phyloP scores from a whole-genome alignment of 2,113 vertebrate genomes.

The Lamprotornis superbus region DNA sequence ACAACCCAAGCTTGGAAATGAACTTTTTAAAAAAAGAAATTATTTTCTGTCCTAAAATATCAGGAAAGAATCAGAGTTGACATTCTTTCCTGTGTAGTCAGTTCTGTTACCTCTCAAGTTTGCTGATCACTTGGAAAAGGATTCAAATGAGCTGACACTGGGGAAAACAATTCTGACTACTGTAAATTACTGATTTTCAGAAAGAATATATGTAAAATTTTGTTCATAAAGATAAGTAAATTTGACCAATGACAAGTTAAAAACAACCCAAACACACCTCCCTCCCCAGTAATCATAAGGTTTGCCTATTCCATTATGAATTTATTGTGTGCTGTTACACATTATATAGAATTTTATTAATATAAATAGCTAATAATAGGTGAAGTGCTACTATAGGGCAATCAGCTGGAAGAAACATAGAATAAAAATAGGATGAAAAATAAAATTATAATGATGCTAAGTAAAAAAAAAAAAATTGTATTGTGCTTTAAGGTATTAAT shows the following conservation, averaged over 20 bases:
- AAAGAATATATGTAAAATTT: neutral
- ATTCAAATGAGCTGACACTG: neutral
- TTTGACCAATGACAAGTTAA: neutral
- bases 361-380: neutral
- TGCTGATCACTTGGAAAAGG: neutral
- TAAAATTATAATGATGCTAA: neutral
- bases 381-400: neutral
- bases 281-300: neutral
- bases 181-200: neutral
- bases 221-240: neutral
- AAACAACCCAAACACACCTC: neutral
- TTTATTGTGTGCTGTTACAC: neutral
- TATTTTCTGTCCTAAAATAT: neutral
- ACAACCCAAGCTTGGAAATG: neutral
- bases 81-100: neutral
- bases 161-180: neutral
- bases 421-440: neutral
- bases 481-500: neutral
- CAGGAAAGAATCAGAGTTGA: neutral
- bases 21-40: neutral
- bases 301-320: neutral
- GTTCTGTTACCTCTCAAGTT: neutral
- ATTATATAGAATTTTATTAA: neutral
- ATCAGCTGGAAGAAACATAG: neutral
- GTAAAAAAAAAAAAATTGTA: neutral